Percentiles rank a stretch among this genome's conserved stretches.
Conservation (phyloP, 1,140 invertebrate species). For the Capitella teleta region DNA sequence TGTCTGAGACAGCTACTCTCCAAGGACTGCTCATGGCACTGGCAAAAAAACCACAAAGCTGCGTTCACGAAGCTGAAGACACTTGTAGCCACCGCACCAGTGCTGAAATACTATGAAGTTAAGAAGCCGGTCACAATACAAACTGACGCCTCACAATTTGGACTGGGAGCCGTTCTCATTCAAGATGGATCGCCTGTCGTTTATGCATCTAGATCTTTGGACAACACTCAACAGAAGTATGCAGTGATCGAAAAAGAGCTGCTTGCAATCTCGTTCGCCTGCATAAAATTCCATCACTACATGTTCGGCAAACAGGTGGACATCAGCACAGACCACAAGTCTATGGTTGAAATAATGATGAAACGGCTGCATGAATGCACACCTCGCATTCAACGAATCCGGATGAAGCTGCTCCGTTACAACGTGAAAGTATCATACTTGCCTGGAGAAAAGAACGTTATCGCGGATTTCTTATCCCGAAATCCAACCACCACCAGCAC, state of each 20-base stretch:
- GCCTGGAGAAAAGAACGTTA: not conserved
- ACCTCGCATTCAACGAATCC: conserved; percentile 39
- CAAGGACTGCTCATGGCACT: conserved; percentile 13
- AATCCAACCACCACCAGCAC: too few species aligned
- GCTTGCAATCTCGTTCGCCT: conserved; percentile 42
- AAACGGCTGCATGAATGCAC: conserved; percentile 36
- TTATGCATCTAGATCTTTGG: conserved; percentile 40
- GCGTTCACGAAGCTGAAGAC: conserved; percentile 9
- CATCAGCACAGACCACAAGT: conserved; percentile 31
- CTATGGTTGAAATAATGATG: conserved; percentile 32
- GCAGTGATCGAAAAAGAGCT: conserved; percentile 44
- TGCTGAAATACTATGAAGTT: too few species aligned
- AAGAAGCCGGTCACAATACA: too few species aligned
- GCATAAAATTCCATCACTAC: conserved; percentile 35
- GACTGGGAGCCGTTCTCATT: conserved; percentile 37
- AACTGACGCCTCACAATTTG: too few species aligned
- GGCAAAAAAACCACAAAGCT: conserved; percentile 7
- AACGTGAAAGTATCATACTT: conserved; percentile 21
- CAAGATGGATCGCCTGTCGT: conserved; percentile 41
- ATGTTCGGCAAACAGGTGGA: conserved; percentile 25
- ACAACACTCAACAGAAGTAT: conserved; percentile 38
- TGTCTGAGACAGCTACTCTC: conserved; percentile 9
- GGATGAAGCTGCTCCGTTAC: conserved; percentile 39
- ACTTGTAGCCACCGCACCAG: not conserved
- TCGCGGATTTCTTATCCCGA: not conserved